Conservation (phyloP, 2,113 vertebrate species). For the Nettapus auritus region DNA sequence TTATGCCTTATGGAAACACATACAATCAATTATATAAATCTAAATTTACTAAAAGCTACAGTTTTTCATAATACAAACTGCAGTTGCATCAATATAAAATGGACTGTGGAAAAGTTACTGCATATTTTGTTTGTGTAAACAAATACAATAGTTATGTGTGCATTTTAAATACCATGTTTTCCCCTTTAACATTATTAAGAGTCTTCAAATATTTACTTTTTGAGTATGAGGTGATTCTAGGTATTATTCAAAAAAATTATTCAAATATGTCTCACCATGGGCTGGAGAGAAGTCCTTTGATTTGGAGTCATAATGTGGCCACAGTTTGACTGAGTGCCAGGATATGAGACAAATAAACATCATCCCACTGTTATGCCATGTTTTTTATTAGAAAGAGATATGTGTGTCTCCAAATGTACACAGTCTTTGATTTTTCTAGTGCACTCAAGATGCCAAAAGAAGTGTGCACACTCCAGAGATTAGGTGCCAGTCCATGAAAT, state of each 20-base stretch:
- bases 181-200: neutral
- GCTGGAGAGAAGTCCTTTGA: neutral
- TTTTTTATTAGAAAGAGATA: neutral
- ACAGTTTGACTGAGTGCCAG: neutral
- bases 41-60: neutral
- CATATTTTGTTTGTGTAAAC: neutral
- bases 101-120: neutral
- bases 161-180: neutral
- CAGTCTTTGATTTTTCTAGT: neutral
- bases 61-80: neutral
- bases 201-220: neutral
- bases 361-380: rapidly evolving
- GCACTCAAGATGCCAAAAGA: neutral
- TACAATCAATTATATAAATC: neutral
- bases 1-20: neutral
- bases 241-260: neutral
- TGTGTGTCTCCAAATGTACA: neutral
- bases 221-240: neutral
- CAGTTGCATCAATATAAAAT: neutral
- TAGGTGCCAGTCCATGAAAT: neutral
- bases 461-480: neutral
- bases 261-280: neutral
- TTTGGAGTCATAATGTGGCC: neutral
- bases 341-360: neutral
- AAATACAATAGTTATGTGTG: neutral